phyloP scores from a whole-genome alignment of 2,113 vertebrate genomes.

The Sceloporus tristichus region DNA sequence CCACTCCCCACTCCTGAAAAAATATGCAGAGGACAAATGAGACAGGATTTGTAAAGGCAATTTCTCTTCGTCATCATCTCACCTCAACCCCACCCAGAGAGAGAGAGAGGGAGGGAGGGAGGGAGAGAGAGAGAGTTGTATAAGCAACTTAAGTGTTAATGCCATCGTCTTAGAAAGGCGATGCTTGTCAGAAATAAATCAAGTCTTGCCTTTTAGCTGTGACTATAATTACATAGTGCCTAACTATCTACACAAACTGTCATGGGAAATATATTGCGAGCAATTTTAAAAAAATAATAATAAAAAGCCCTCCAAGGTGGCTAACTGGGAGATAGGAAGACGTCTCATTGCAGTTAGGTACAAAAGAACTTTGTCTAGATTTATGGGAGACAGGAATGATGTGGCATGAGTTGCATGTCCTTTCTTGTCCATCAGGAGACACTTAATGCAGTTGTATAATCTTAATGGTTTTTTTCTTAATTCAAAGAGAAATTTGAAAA shows the following conservation, averaged over 20 bases:
- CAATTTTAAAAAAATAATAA: constrained; percentile 46
- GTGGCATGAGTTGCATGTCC: constrained; percentile 71
- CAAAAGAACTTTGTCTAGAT: constrained; percentile 77
- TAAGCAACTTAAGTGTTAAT: constrained; percentile 58
- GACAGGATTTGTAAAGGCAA: not conserved
- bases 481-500: constrained; percentile 43
- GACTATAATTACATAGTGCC: constrained; percentile 81
- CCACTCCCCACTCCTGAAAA: fast-evolving
- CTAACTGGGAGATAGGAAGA: constrained; percentile 65
- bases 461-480: constrained; percentile 75
- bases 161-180: constrained; percentile 66
- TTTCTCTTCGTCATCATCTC: not conserved
- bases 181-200: constrained; percentile 82
- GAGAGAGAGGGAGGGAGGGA: not conserved
- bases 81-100: constrained; percentile 34
- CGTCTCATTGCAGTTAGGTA: constrained; percentile 56
- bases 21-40: not conserved
- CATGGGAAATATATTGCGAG: constrained; percentile 82
- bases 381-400: constrained; percentile 72
- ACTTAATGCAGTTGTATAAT: constrained; percentile 62
- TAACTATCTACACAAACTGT: constrained; percentile 82
- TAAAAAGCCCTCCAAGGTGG: constrained; percentile 49
- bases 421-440: constrained; percentile 72
- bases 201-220: constrained; percentile 79
- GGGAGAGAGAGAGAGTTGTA: not conserved